A percentile compares a stretch with the other conserved stretches of the same genome.
phyloP scores from a whole-genome alignment of 2,888 invertebrate genomes.

The Drosophila mimetica region DNA sequence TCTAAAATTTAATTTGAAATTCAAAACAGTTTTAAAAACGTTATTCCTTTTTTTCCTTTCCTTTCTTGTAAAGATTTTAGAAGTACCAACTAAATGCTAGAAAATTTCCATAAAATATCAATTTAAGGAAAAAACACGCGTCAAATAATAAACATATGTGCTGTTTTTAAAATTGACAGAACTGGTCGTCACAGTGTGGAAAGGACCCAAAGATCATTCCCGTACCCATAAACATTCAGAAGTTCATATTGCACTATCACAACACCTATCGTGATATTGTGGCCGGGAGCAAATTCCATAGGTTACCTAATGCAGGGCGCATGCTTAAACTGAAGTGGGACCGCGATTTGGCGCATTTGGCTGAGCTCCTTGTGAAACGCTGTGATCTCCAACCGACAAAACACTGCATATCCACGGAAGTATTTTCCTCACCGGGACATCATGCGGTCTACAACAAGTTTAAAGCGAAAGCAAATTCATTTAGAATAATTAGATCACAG shows the following conservation, averaged over 20 bases:
- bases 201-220: neutral
- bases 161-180: neutral
- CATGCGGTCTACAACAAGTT: constrained; percentile 1
- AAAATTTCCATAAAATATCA: too few relatives aligned
- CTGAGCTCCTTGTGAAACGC: constrained; percentile 1
- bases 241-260: neutral
- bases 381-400: constrained; percentile 1
- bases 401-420: neutral
- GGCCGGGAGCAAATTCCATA: neutral
- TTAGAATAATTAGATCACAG: neutral
- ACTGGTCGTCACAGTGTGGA: neutral
- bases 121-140: too few relatives aligned
- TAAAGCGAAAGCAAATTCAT: neutral
- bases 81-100: too few relatives aligned
- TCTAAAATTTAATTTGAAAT: too few relatives aligned
- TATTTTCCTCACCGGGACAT: neutral
- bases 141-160: too few relatives aligned
- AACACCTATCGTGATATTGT: constrained; percentile 1
- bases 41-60: too few relatives aligned
- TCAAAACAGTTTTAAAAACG: too few relatives aligned
- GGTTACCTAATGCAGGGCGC: neutral
- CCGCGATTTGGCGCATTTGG: neutral
- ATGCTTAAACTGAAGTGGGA: constrained; percentile 1
- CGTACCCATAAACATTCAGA: neutral
- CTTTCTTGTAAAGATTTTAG: too few relatives aligned